Conservation (phyloP, 2,113 vertebrate genomes). For the Oenanthe oenanthe region DNA sequence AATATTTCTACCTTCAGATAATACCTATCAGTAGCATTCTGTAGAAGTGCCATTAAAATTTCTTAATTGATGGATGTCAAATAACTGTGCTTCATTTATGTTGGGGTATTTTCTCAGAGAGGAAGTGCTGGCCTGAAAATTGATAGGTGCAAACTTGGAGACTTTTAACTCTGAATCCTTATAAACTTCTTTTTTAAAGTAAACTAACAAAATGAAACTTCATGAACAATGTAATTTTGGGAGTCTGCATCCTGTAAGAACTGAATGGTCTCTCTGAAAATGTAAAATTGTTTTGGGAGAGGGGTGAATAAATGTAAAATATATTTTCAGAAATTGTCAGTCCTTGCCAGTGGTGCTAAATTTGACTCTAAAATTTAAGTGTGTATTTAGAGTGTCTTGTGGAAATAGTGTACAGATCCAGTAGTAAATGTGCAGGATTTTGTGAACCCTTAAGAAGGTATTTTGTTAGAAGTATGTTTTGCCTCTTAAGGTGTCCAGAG, state of each 20-base stretch:
- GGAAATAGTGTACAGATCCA: fast-evolving
- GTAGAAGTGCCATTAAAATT: background rate
- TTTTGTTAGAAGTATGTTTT: background rate
- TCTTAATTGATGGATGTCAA: background rate
- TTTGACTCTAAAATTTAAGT: background rate
- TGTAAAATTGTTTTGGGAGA: background rate
- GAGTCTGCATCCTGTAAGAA: background rate
- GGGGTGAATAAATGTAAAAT: background rate
- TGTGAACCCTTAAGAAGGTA: background rate
- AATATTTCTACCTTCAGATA: background rate
- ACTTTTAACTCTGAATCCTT: background rate
- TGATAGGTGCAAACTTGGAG: background rate
- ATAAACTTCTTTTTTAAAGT: background rate
- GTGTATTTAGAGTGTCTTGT: background rate
- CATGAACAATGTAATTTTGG: background rate
- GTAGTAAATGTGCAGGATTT: background rate
- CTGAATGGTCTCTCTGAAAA: background rate
- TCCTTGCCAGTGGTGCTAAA: background rate
- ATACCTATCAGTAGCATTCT: background rate
- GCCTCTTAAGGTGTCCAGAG: background rate
- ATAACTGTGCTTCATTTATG: background rate
- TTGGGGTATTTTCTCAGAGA: background rate
- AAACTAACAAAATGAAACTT: background rate
- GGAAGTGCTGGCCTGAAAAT: background rate
- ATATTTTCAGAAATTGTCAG: background rate